Evolutionary conservation across 2,888 invertebrate species (phyloP), one percentile per base, ranked within the genome.

Genomic region (Prionchulus punctatus): DNA sequence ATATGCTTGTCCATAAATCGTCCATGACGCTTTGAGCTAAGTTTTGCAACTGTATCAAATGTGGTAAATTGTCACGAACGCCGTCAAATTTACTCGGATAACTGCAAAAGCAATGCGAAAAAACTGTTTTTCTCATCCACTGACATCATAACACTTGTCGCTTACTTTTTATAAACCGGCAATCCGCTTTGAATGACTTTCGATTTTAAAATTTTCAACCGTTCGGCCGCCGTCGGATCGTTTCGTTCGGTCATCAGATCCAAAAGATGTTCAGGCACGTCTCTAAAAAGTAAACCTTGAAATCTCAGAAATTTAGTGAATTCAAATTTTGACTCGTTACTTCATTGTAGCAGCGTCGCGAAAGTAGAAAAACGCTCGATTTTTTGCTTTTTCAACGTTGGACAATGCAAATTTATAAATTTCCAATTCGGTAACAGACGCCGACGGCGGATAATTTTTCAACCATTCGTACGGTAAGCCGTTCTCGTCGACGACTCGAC

Each of bases 341-440:
- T n/a, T n/a, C n/a, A n/a, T n/a, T n/a, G n/a, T n/a, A n/a, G n/a
- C 4, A 3, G 50, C 21, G 28, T 27, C 50, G 7, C 50, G 50
- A 27, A 50, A 50, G 28, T 50, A 50, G 50, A 50, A 50, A 50
- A 50, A 50, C 12, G 12, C 12, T 21, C 21, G 4, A 15, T 21
- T 21, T 21, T 21, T 12, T n/a, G 12, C 18, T 45, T 45, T 45
- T 4, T 45, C 28, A 4, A 63, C 62, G 18, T 67, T 2, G 21
- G 51, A 53, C 45, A 72, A 60, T 0, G 71, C 71, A 25, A 66
- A 73, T 30, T 63, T 61, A 51, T 69, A 62, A 62, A 74, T 72
- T 63, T 75, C 75, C 51, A 75, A 61, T 61, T 73, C 73, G 15
- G 75, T 75, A 31, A 75, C 65, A 0, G 75, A 75, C 26, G 69